Evolutionary conservation across 2,888 invertebrate genomes (phyloP), one percentile per base, ranked within the genome.

Genomic region (Drosophila buzzatii): DNA sequence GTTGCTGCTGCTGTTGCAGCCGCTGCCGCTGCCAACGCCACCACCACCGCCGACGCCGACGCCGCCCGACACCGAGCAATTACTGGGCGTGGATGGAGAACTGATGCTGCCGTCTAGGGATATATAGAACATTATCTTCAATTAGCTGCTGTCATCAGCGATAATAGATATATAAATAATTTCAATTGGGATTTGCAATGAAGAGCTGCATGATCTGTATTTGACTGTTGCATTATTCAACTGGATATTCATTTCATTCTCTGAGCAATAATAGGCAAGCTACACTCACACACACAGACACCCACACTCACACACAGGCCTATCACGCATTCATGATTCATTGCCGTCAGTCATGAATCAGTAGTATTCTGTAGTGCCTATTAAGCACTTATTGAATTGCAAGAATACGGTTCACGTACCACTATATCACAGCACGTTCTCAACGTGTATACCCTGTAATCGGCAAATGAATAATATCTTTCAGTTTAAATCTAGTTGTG

Each of bases 81-180:
- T 89, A 79, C 91, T 90, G 61, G 93, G 92, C 79, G 92, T 92
- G 82, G 93, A 92, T 81, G 93, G 92, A 80, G 92, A 91, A 89
- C 91, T 92, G 87, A 92, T 90, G 86, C 91, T 90, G 81, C 90
- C 92, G 83, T 92, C 92, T 92, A 61, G 8, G 73, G 42, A 35
- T 23, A 45, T 2, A n/a, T 44, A 41, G 45, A 52, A 55, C 33
- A 53, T n/a, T 10, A 35, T 18, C 31, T 23, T 27, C n/a, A 37
- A 37, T 37, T 53, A 53, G 27, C 10, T 23, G 39, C 3, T 5
- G 23, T 14, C 53, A n/a, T n/a, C n/a, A n/a, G n/a, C n/a, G n/a
- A n/a, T n/a, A n/a, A n/a, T n/a, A n/a, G n/a, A n/a, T n/a, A 14
- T 47, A 31, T 35, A 52, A 16, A 16, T 3, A 23, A 4, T 55